Percentiles rank a stretch among this genome's conserved stretches.
These are phyloP conservation scores for Aproaerema taeniolella DNA, from an alignment of 2,888 invertebrate species.

Conservation along the genomic window DNA sequence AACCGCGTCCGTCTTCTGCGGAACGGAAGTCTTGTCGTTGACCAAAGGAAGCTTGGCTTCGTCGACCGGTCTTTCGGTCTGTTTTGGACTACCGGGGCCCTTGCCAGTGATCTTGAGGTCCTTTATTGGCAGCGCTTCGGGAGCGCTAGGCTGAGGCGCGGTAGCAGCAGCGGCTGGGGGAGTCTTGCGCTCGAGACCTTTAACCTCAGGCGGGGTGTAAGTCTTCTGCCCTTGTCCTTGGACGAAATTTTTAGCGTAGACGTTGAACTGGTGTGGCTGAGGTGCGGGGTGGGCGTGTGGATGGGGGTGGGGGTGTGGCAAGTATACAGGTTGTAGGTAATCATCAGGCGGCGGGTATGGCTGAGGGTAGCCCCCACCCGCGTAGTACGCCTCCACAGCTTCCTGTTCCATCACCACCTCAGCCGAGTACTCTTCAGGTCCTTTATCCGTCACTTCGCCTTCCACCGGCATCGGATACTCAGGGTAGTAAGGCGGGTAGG, in stretches of 20 bases:
- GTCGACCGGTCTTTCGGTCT: constrained; percentile 40
- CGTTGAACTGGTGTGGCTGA: constrained; percentile 69
- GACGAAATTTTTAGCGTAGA: constrained; percentile 72
- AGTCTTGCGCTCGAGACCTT: constrained; percentile 42
- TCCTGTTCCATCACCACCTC: constrained; percentile 72
- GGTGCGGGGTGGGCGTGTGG: constrained; percentile 45
- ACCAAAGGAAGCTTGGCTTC: constrained; percentile 35
- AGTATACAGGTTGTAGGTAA: constrained; percentile 58
- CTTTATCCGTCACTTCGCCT: constrained; percentile 57
- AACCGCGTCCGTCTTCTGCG: constrained; percentile 43
- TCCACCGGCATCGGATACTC: constrained; percentile 68
- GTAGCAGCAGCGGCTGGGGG: constrained; percentile 34
- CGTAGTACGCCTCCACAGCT: constrained; percentile 68
- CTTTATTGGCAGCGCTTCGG: constrained; percentile 57
- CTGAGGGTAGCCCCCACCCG: constrained; percentile 55
- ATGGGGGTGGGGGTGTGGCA: constrained; percentile 54
- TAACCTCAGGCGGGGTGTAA: constrained; percentile 41
- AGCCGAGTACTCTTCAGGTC: constrained; percentile 61
- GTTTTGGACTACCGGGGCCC: constrained; percentile 59
- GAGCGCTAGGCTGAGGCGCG: no score
- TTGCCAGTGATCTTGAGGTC: constrained; percentile 60
- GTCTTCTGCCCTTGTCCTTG: constrained; percentile 54
- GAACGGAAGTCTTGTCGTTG: constrained; percentile 42
- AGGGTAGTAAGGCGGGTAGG: constrained; percentile 66
- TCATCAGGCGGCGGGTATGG: constrained; percentile 61